These are phyloP conservation scores for Calcarius lapponicus DNA, from an alignment of 2,797 vertebrate genomes.

Conservation along the genomic window DNA sequence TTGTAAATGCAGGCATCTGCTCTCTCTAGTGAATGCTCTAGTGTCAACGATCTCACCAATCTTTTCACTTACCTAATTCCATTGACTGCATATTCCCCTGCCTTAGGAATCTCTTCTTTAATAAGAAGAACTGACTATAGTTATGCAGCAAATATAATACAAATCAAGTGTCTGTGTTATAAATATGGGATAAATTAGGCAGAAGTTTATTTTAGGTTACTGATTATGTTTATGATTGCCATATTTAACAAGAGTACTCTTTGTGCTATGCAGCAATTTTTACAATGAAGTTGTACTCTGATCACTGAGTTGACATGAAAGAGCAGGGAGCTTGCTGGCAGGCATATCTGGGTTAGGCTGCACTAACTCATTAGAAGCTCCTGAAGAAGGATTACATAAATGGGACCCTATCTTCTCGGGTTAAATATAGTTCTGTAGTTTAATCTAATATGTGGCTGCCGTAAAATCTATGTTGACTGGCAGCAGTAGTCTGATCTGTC, in stretches of 20 bases:
- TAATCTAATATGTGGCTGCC: background rate
- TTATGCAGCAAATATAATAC: background rate
- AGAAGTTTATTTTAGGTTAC: background rate
- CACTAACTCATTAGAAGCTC: constrained; percentile 38
- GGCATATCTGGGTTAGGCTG: constrained; percentile 47
- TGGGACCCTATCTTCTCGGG: constrained; percentile 10
- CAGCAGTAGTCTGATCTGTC: background rate
- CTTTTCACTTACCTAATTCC: background rate
- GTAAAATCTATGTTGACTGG: background rate
- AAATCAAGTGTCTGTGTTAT: background rate
- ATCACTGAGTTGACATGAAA: background rate
- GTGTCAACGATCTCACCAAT: background rate
- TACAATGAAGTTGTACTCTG: background rate
- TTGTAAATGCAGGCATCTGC: background rate
- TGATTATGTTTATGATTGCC: background rate
- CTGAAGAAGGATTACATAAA: constrained; percentile 52
- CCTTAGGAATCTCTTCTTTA: background rate
- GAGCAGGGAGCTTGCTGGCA: background rate
- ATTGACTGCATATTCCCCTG: background rate
- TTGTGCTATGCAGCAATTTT: background rate
- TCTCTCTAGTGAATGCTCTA: background rate
- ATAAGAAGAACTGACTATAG: background rate
- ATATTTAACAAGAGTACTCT: background rate
- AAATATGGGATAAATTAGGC: background rate
- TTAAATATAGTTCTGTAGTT: constrained; percentile 52